Evolutionary conservation across 92 coral and sea anemone genomes (phyloP), one percentile per base, ranked within the genome.

Genomic region (Zoanthus sociatus): DNA sequence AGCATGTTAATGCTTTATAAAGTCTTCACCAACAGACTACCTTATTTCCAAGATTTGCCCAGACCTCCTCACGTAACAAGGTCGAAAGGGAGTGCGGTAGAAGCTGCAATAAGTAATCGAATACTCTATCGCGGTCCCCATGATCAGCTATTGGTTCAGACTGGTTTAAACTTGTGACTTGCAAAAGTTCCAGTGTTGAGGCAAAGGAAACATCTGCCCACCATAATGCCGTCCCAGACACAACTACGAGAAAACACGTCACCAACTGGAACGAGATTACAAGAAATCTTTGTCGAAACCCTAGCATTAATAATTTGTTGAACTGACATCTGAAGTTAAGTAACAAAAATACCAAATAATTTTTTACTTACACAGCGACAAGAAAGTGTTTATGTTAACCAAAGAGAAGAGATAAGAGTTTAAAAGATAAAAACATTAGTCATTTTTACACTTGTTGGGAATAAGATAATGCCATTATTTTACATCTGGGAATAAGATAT

Each of bases 171-270:
- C 31, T 20, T 32, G 6, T 37, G 54, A 63, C 45, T 48, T 7
- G 61, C 53, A 31, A 48, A 9, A 81, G 60, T 11, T 68, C 71
- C 83, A 78, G 15, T 13, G 83, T 55, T 2, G 75, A 44, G 21
- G 73, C 85, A 37, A 81, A 21, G 15, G 85, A 21, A 31, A 20
- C 73, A 55, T 81, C 75, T 45, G 74, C 69, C 85, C 85, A 81
- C n/a, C 37, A 81, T 26, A 81, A 73, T 5, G 85, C 85, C 6
- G 85, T 31, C 37, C 85, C 85, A 44, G 75, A 66, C 26, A 64
- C 44, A 81, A 81, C 73, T 18, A 20, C 51, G 60, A 81, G 47
- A 7, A 70, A 66, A 81, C 85, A 37, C n/a, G 44, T 17, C 0
- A 63, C 61, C 14, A 46, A 58, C 85, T 81, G 73, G 6, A 3